Conservation (phyloP, 2,888 invertebrate genomes). For the Urechis unicinctus region DNA sequence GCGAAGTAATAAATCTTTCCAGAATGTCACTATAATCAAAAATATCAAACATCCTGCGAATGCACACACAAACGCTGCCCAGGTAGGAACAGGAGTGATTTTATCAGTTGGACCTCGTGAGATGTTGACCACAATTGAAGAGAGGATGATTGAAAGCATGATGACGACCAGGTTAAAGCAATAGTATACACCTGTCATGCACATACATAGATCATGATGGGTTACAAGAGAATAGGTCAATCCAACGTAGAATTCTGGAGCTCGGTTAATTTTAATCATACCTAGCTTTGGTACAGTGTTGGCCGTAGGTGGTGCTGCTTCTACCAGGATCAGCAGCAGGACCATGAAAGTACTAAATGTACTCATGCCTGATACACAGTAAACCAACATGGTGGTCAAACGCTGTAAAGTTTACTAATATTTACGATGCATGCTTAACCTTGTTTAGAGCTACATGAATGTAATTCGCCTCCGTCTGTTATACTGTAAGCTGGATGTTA, state of each 20-base stretch:
- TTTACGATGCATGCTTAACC: too few relatives aligned
- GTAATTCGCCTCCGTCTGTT: too few relatives aligned
- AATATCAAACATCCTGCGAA: too few relatives aligned
- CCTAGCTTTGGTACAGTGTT: slow-evolving; percentile 12
- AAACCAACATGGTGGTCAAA: too few relatives aligned
- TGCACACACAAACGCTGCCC: neutral
- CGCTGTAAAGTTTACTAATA: too few relatives aligned
- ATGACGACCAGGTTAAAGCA: slow-evolving; percentile 15
- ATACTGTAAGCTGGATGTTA: too few relatives aligned
- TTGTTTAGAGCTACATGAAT: too few relatives aligned
- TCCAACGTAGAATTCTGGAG: neutral
- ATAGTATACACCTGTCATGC: slow-evolving; percentile 10
- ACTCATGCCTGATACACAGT: slow-evolving; percentile 14
- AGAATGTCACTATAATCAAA: too few relatives aligned
- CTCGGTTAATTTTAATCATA: slow-evolving; percentile 1
- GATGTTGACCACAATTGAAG: slow-evolving; percentile 14
- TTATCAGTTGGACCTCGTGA: slow-evolving; percentile 2
- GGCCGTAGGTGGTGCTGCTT: slow-evolving; percentile 13
- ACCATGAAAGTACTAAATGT: slow-evolving; percentile 11
- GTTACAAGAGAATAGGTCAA: neutral
- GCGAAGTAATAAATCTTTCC: too few relatives aligned
- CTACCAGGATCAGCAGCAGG: slow-evolving; percentile 13
- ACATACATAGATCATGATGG: neutral
- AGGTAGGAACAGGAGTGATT: neutral
- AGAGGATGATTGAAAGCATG: slow-evolving; percentile 14